These are phyloP conservation scores for Peromyscus maniculatus DNA, from an alignment of 2,113 vertebrate genomes.

Conservation along the genomic window DNA sequence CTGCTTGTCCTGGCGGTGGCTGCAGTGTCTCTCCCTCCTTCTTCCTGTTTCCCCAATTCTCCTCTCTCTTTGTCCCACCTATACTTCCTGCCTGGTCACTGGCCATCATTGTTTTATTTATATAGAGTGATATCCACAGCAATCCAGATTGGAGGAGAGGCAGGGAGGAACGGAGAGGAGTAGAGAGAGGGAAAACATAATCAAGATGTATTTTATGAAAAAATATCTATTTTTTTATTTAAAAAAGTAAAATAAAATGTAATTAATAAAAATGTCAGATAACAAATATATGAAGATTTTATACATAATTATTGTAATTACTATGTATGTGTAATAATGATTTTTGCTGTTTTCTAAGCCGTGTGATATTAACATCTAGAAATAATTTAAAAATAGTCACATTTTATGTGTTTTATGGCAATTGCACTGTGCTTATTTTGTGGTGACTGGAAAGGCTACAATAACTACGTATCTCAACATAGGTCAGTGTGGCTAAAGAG, in stretches of 20 bases:
- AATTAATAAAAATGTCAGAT: constrained; percentile 52
- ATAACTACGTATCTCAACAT: rapidly evolving
- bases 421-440: neutral
- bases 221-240: neutral
- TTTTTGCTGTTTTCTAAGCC: neutral
- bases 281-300: neutral
- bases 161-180: neutral
- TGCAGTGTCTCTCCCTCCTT: too few relatives aligned
- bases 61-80: too few relatives aligned
- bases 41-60: too few relatives aligned
- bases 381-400: constrained; percentile 53
- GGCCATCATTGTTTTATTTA: too few relatives aligned
- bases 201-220: neutral
- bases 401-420: constrained; percentile 19
- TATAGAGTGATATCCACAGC: too few relatives aligned
- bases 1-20: too few relatives aligned
- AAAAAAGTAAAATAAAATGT: constrained; percentile 58
- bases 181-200: neutral
- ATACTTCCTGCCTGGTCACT: too few relatives aligned
- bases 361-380: constrained; percentile 63
- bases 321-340: neutral
- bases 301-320: constrained; percentile 17
- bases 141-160: neutral
- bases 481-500: neutral
- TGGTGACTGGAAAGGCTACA: neutral